Evolutionary conservation across 2,888 invertebrate species (phyloP).

Genomic region (Cinara cedri): DNA sequence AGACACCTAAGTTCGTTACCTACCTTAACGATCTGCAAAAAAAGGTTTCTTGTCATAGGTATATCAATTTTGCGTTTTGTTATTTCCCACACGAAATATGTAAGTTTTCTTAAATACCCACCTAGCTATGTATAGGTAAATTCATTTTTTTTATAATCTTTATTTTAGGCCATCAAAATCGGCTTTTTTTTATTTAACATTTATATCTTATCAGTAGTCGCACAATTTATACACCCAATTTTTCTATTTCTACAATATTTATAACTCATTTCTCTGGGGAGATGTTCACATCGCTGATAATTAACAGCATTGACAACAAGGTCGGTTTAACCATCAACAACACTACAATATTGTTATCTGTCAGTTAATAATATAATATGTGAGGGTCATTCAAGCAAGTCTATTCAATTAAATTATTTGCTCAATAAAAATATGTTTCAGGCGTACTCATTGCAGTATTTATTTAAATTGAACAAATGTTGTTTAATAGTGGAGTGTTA

Average conservation of each 20-base stretch:
- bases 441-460: neutral
- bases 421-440: neutral
- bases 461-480: neutral
- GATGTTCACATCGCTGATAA: neutral
- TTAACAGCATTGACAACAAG: neutral
- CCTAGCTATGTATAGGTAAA: too few species aligned
- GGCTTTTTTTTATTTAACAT: neutral
- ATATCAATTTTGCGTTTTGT: too few species aligned
- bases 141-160: too few species aligned
- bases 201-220: constrained; percentile 1
- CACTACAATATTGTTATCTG: constrained; percentile 7
- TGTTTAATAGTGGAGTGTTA: too few species aligned
- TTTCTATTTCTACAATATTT: neutral
- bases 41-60: too few species aligned
- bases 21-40: too few species aligned
- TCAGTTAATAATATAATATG: neutral
- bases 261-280: neutral
- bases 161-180: neutral
- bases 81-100: too few species aligned
- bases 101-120: too few species aligned
- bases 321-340: neutral
- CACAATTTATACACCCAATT: neutral
- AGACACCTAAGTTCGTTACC: too few species aligned
- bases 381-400: constrained; percentile 11
- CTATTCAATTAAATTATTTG: constrained; percentile 17